Conservation (phyloP, 2,113 vertebrate species). For the Hyperopisus bebe region DNA sequence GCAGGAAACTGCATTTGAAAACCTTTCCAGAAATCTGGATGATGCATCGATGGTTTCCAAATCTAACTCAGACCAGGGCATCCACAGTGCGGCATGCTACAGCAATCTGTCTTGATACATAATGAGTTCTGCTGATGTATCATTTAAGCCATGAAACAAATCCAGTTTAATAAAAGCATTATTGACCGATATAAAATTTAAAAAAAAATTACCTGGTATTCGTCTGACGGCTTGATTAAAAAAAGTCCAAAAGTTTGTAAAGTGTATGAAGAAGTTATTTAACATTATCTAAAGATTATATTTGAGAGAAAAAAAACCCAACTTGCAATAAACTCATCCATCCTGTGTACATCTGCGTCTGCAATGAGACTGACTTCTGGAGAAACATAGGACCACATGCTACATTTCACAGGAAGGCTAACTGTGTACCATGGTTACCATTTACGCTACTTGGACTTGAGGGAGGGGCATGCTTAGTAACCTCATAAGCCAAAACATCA, state of each 20-base stretch:
- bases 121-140: slow-evolving; percentile 35
- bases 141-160: slow-evolving; percentile 73
- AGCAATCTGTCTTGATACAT: slow-evolving; percentile 11
- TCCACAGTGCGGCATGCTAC: slow-evolving; percentile 31
- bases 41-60: slow-evolving; percentile 9
- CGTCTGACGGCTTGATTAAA: slow-evolving; percentile 72
- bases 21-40: neutral
- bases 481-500: neutral
- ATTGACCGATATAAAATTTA: slow-evolving; percentile 7
- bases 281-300: slow-evolving; percentile 31
- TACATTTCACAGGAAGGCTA: neutral
- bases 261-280: slow-evolving; percentile 35
- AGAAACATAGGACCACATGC: neutral
- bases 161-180: slow-evolving; percentile 59
- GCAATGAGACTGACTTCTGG: neutral
- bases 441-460: neutral
- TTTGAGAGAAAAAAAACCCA: neutral
- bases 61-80: slow-evolving; percentile 13
- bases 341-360: neutral
- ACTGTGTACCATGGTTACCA: neutral
- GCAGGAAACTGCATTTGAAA: slow-evolving; percentile 36
- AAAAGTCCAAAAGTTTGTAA: slow-evolving; percentile 62
- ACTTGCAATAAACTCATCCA: neutral
- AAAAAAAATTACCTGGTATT: slow-evolving; percentile 64
- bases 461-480: neutral